Evolutionary conservation across 2,888 invertebrate species (phyloP).

Genomic region (Hofmannophila pseudospretella): DNA sequence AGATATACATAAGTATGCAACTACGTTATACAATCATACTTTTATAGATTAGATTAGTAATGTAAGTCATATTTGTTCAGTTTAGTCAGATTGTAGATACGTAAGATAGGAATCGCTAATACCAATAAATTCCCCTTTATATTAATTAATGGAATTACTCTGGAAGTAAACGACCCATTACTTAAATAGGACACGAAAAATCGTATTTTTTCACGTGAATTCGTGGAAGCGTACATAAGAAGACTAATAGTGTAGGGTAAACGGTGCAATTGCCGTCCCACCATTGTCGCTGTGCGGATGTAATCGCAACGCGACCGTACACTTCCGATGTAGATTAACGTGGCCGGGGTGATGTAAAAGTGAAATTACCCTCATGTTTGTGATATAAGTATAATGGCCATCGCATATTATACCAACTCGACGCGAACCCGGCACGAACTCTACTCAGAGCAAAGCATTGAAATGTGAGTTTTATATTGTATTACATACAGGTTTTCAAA

Average conservation of each 20-base stretch:
- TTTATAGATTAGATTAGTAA: too few species aligned
- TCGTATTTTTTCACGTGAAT: constrained; percentile 5
- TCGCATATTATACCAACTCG: too few species aligned
- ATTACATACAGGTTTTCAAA: too few species aligned
- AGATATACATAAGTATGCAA: too few species aligned
- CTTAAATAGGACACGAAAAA: constrained; percentile 5
- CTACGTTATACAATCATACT: too few species aligned
- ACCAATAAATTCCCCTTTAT: constrained; percentile 10
- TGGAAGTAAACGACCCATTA: constrained; percentile 7
- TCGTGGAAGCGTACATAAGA: constrained; percentile 3
- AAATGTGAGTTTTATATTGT: too few species aligned
- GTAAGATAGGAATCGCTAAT: too few species aligned
- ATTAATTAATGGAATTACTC: constrained; percentile 8
- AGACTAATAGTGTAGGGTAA: constrained; percentile 20
- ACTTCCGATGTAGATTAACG: constrained; percentile 41
- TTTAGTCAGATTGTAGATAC: too few species aligned
- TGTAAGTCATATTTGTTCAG: too few species aligned
- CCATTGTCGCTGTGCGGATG: constrained; percentile 28
- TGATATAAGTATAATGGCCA: too few species aligned
- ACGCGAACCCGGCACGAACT: too few species aligned
- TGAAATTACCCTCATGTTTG: constrained; percentile 40
- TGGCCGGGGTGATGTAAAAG: constrained; percentile 28
- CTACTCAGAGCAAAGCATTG: too few species aligned
- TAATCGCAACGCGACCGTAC: constrained; percentile 27
- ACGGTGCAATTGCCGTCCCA: constrained; percentile 24